Evolutionary conservation across 1,140 invertebrate genomes (phyloP), one percentile per base, ranked within the genome.

Genomic region (Subanguina moxae): DNA sequence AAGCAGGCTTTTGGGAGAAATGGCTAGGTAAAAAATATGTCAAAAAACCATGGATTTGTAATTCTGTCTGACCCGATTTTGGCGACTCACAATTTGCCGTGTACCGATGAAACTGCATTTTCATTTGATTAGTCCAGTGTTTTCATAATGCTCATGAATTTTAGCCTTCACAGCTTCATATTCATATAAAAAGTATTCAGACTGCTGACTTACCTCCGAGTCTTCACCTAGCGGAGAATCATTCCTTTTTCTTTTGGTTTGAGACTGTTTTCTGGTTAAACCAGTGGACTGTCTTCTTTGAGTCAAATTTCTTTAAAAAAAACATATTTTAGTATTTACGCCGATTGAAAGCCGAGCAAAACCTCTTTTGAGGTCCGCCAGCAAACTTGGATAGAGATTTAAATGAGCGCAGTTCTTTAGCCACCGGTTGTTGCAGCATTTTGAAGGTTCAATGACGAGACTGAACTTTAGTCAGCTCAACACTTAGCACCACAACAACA

Each of bases 381-480:
- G 74, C 30, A 67, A 77, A 81, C 61, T 79, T 80, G 42, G 80
- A 82, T 25, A 81, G 77, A 3, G 73, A 77, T 68, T 81, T 81
- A 65, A 81, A 81, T 43, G 80, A 82, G 69, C 79, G 80, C 46
- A 81, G 67, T 62, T 81, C 80, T 62, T 78, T 74, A 9, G 65
- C 76, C n/a, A 81, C 79, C 42, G 79, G 79, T 67, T 81, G 78
- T 70, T 83, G 77, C 43, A 81, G 73, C 79, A 81, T 81, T 62
- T 67, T 21, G 32, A 3, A 38, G 32, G 3, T 38, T 38, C 3
- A 38, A 11, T 11, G 3, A 38, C 3, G 11, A 38, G 32, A 38
- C n/a, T 38, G 32, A 5, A 11, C 32, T 38, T 38, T 3, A 11
- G 11, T 38, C 3, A 5, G 32, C 32, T 38, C 32, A 38, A 11